Evolutionary conservation across 2,888 invertebrate species (phyloP).

Genomic region (Sesia bembeciformis): DNA sequence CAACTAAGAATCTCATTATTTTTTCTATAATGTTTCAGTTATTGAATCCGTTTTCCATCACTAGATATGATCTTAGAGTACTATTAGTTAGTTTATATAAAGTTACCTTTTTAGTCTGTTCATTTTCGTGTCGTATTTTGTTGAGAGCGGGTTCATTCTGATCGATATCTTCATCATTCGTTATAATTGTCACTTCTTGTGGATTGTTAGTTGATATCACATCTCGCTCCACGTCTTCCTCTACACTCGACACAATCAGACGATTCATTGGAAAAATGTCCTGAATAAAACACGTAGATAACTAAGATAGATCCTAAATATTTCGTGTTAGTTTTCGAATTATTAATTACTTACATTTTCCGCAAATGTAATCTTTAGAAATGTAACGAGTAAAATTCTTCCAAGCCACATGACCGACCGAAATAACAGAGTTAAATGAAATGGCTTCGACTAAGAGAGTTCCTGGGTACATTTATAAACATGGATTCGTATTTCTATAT

Average conservation of each 20-base stretch:
- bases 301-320: too few relatives aligned
- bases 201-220: background rate
- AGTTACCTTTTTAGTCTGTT: slow-evolving; percentile 25
- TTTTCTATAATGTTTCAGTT: too few relatives aligned
- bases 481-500: background rate
- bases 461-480: background rate
- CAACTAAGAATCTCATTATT: too few relatives aligned
- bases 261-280: background rate
- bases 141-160: background rate
- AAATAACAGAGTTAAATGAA: slow-evolving; percentile 9
- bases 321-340: background rate
- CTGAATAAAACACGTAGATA: background rate
- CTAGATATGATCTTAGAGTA: too few relatives aligned
- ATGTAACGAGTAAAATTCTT: slow-evolving; percentile 21
- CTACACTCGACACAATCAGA: background rate
- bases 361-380: slow-evolving; percentile 21
- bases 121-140: slow-evolving; percentile 23
- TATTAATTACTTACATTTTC: slow-evolving; percentile 30
- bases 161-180: too few relatives aligned
- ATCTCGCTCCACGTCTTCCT: background rate
- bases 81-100: too few relatives aligned
- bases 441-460: slow-evolving; percentile 1
- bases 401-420: slow-evolving; percentile 30
- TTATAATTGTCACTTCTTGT: background rate
- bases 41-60: too few relatives aligned